These are phyloP conservation scores for Drosophila incognita DNA, from an alignment of 2,888 invertebrate genomes.

Conservation along the genomic window DNA sequence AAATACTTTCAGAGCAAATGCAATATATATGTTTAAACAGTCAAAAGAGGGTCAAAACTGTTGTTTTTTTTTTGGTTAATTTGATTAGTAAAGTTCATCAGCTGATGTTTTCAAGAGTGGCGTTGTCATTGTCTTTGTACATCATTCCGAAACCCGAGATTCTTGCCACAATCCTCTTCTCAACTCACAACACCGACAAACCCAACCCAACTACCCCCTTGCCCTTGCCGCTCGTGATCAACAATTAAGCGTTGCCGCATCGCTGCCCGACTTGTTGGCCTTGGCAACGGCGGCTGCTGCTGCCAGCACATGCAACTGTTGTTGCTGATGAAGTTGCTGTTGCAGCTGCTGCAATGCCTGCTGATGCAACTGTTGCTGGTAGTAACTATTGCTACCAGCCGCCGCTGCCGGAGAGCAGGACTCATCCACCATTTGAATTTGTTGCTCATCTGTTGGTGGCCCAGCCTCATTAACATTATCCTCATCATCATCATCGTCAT, in stretches of 20 bases:
- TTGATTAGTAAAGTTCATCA: conserved; percentile 62
- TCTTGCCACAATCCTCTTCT: conserved; percentile 3
- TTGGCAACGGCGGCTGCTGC: conserved; percentile 62
- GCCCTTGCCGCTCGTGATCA: conserved; percentile 11
- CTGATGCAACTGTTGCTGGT: conserved; percentile 75
- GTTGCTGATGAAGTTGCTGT: conserved; percentile 71
- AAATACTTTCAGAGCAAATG: conserved; percentile 55
- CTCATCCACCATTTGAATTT: conserved; percentile 29
- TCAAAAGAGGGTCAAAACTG: neutral
- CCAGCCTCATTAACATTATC: conserved; percentile 32
- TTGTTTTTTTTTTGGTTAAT: conserved; percentile 76
- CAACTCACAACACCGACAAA: neutral
- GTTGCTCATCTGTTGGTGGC: conserved; percentile 12
- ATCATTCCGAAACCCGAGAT: neutral
- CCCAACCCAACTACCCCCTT: neutral
- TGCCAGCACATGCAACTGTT: conserved; percentile 61
- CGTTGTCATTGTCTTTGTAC: conserved; percentile 25
- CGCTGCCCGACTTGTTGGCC: conserved; percentile 38
- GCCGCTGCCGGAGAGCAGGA: conserved; percentile 6
- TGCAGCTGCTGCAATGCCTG: conserved; percentile 78
- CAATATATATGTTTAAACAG: conserved; percentile 28
- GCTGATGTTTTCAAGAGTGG: conserved; percentile 8
- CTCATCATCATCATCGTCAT: conserved; percentile 67
- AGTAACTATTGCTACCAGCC: conserved; percentile 51
- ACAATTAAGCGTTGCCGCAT: conserved; percentile 50